Base-by-base conservation (phyloP, 1,140 invertebrate genomes). In the Littorina saxatilis region DNA sequence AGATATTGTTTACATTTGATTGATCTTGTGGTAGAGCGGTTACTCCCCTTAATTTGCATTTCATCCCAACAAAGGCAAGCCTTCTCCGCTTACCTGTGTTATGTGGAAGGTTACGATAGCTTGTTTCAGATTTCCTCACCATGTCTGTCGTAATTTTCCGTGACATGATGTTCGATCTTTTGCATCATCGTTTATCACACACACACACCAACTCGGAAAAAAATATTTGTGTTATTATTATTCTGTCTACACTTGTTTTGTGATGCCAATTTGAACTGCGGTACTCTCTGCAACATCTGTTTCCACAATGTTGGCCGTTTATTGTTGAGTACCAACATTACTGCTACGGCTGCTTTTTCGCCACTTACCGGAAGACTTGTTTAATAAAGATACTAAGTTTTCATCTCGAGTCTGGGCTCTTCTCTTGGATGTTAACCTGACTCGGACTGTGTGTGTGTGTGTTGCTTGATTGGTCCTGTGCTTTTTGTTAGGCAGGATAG, bases 301-400 rank as follows among this genome's bases (percentile, higher is more conserved):
- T 13, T 40, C 1, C 11, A 39, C 32, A 20, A 68, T 32, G 35
- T 39, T 68, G 7, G 13, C 35, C 23, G 35, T 39, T 39, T 32
- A 9, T 4, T 23, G 66, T 68, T 27, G 29, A 23, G 17, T 23
- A 58, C 9, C 61, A 66, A 37, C 23, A 68, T 17, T 32, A 58
- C 74, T 76, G 74, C 74, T 68, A 76, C 15, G 27, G 50, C 55
- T 58, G 74, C 74, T 58, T 76, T 76, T 55, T 37, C 29, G 32
- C 27, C 29, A 29, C 37, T 17, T 76, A 76, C 43, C 47, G 43
- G 50, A 76, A 32, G 37, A 58, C 74, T 76, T 37, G 50, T 76
- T 76, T 58, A 73, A 73, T 73, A 43, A 47, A 58, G 32, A 55
- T 52, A 75, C 5, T 68, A 68, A 68, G 66, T 35, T 68, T 68